Evolutionary conservation across 2,797 vertebrate genomes (phyloP).

Genomic region (Tapirus indicus): DNA sequence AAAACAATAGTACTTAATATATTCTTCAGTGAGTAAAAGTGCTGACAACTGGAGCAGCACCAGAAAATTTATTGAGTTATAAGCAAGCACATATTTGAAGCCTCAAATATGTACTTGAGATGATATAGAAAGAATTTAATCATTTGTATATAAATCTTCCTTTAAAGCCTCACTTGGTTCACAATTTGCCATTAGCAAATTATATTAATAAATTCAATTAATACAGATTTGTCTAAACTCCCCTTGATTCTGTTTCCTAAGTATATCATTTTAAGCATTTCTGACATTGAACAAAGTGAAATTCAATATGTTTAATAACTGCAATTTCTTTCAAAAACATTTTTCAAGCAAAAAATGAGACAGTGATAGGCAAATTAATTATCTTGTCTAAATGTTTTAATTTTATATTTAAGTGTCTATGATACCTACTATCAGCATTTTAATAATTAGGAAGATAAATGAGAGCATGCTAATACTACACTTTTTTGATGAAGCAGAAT

Average conservation of each 20-base stretch:
- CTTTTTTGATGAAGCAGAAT: background rate
- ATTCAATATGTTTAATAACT: background rate
- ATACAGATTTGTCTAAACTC: background rate
- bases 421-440: background rate
- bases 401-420: background rate
- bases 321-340: background rate
- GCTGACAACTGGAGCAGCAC: background rate
- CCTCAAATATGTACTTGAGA: background rate
- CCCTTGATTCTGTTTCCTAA: background rate
- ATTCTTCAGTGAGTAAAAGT: slow-evolving; percentile 18
- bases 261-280: background rate
- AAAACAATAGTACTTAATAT: background rate
- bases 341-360: background rate
- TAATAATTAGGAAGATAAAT: slow-evolving; percentile 25
- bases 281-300: background rate
- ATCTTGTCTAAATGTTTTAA: background rate
- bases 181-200: background rate
- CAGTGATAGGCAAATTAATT: background rate
- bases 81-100: background rate
- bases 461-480: background rate
- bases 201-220: slow-evolving; percentile 9
- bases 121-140: background rate
- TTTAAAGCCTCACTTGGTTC: background rate
- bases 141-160: background rate
- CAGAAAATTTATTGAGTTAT: background rate